Base-by-base conservation (phyloP, 2,888 invertebrate genomes). In the Lasioglossum lativentre region DNA sequence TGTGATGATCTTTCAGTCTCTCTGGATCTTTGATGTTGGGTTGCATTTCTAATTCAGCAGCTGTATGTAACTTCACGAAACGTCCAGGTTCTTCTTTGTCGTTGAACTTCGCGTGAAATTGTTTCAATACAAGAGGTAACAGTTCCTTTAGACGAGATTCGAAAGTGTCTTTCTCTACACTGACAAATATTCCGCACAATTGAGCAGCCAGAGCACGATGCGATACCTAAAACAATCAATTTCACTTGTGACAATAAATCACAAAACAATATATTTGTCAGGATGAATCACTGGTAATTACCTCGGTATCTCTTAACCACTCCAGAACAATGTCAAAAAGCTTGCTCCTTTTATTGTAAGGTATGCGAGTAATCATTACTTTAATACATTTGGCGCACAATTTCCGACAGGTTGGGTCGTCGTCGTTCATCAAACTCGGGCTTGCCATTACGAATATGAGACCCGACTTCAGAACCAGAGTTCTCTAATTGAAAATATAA, bases 371-470 rank as follows among this genome's bases (percentile, higher is more conserved):
- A 27, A 99, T 94, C 95, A 99, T 95, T 2, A 96, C 95, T 90
- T 97, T 97, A 23, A 99, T 95, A 82, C 97, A 97, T 45, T 96
- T 95, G 0, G 98, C 97, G 23, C 97, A 96, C 79, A 96, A 96
- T 90, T 97, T 97, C 38, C 97, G 96, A 91, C 98, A 98, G 19
- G 96, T 96, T 0, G 97, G 96, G 56, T 97, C 97, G 5, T 97
- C 96, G 91, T 99, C 99, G 93, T 98, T 98, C 16, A 98, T 96
- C 93, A 99, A 96, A 75, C 97, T 96, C 0, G 97, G 97, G 16
- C 98, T 97, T 40, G 99, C 95, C 0, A 97, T 96, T 0, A 98
- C 95, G 78, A 98, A 97, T 30, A 99, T 96, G 42, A 97, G 96
- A 27, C 97, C 97, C 4, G 96, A 96, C 86, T 97, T 96, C 66